Conservation (phyloP, 2,113 vertebrate genomes). For the Scytalopus superciliaris region DNA sequence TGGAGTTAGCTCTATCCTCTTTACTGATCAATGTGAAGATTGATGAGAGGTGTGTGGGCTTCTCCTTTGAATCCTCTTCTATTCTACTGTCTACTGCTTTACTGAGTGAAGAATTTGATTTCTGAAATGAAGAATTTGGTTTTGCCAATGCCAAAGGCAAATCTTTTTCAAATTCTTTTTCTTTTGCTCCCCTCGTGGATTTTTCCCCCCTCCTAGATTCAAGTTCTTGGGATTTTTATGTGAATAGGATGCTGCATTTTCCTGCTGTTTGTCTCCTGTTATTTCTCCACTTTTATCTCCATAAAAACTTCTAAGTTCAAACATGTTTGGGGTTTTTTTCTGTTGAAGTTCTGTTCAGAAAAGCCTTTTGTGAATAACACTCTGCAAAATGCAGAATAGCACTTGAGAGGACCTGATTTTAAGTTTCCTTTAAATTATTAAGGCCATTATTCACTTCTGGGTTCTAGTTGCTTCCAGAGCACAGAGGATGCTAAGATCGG, state of each 20-base stretch:
- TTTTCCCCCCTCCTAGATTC: neutral
- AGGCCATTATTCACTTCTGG: neutral
- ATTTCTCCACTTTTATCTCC: neutral
- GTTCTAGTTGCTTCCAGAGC: neutral
- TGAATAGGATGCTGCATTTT: neutral
- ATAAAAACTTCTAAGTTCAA: neutral
- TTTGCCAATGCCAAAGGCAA: neutral
- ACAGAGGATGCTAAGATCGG: neutral
- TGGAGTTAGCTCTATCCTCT: neutral
- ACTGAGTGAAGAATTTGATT: neutral
- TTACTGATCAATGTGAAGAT: neutral
- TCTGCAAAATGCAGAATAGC: neutral
- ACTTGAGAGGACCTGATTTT: neutral
- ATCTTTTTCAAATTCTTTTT: neutral
- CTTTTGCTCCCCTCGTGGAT: neutral
- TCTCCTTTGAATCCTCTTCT: neutral
- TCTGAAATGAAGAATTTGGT: neutral
- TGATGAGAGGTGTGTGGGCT: neutral
- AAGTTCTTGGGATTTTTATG: neutral
- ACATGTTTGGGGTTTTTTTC: neutral
- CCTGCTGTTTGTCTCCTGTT: neutral
- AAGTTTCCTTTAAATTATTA: neutral
- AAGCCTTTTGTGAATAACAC: neutral
- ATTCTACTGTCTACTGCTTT: neutral
- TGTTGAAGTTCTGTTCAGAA: neutral